phyloP scores from a whole-genome alignment of 1,140 invertebrate genomes.

The Agrypnia vestita region DNA sequence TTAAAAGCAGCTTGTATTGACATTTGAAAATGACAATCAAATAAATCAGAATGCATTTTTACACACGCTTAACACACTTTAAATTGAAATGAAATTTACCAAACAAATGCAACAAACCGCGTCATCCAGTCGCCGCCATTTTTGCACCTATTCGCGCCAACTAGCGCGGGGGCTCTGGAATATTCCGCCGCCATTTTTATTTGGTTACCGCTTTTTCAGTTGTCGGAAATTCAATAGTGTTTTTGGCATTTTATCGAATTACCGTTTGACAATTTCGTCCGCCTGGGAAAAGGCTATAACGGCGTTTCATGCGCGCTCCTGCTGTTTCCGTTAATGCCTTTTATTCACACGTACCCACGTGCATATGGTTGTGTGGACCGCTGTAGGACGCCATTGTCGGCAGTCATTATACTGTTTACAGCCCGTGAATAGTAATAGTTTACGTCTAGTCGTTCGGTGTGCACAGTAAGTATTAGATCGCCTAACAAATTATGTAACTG shows the following conservation, averaged over 20 bases:
- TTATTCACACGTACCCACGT: slow-evolving; percentile 20
- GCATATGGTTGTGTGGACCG: background rate
- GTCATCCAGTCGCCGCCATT: background rate
- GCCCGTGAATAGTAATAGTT: no score
- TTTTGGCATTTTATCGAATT: slow-evolving; percentile 52
- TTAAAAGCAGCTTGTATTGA: no score
- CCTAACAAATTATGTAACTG: no score
- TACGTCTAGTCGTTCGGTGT: no score
- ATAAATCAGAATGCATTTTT: background rate
- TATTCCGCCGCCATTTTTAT: slow-evolving; percentile 28
- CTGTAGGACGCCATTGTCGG: background rate
- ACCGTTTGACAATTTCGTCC: slow-evolving; percentile 48
- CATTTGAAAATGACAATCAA: background rate
- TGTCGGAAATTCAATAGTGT: slow-evolving; percentile 47
- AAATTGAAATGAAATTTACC: slow-evolving; percentile 21
- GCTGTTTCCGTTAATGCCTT: slow-evolving; percentile 35
- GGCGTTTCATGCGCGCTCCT: slow-evolving; percentile 12
- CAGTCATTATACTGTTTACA: background rate
- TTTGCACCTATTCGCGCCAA: background rate
- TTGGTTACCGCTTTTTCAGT: slow-evolving; percentile 30
- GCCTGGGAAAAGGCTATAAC: slow-evolving; percentile 20
- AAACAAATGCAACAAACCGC: slow-evolving; percentile 22
- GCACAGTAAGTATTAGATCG: no score
- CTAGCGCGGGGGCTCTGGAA: background rate
- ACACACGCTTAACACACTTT: background rate